Percentiles rank a stretch among this genome's conserved stretches.
phyloP scores from a whole-genome alignment of 2,113 vertebrate species.

The Emberiza fucata region DNA sequence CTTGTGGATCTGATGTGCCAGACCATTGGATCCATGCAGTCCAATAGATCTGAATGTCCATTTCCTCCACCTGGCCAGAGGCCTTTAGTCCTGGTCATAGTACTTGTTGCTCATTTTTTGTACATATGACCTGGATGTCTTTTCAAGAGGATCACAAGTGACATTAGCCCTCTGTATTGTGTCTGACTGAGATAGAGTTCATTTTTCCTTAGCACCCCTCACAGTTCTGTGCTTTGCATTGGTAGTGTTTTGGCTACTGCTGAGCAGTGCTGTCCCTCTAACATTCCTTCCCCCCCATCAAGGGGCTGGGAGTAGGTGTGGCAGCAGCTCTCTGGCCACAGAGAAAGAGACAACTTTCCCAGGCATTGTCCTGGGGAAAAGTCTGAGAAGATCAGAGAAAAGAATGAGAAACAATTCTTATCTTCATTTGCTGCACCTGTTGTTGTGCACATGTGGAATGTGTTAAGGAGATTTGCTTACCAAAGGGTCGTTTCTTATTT shows the following conservation, averaged over 20 bases:
- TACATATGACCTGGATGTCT: background rate
- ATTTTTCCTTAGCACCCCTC: background rate
- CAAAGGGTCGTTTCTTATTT: no score
- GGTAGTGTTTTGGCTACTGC: background rate
- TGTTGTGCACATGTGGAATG: no score
- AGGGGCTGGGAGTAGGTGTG: background rate
- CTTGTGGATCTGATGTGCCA: background rate
- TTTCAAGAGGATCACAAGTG: background rate
- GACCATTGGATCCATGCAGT: background rate
- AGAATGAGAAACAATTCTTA: no score
- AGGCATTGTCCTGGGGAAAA: no score
- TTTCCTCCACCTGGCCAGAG: background rate
- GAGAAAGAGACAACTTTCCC: no score
- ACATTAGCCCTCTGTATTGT: background rate
- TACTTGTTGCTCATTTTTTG: background rate
- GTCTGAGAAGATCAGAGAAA: no score
- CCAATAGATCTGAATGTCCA: background rate
- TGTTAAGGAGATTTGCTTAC: no score
- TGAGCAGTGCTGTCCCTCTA: background rate
- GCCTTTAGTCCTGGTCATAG: background rate
- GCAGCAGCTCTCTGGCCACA: no score
- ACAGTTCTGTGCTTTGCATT: background rate
- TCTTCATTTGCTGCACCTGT: no score
- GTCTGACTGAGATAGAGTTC: background rate
- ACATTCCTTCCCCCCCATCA: background rate